phyloP scores from a whole-genome alignment of 2,888 invertebrate species.

The Plagiodera versicolora region DNA sequence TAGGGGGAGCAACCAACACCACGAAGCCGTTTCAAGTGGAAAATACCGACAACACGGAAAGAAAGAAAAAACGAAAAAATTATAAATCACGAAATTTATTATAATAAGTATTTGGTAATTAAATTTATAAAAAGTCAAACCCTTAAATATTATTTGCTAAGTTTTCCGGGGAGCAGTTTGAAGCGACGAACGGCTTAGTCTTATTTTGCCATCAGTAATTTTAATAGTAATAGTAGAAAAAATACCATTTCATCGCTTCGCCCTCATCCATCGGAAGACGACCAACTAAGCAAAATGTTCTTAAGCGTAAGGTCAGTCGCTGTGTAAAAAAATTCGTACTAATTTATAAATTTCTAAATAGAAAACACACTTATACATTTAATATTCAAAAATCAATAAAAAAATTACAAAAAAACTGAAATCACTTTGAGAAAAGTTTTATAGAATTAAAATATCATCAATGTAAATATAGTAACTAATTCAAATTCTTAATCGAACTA shows the following conservation, averaged over 20 bases:
- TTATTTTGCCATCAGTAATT: conserved; percentile 39
- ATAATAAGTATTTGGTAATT: conserved; percentile 57
- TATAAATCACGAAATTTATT: conserved; percentile 57
- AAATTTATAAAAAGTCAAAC: conserved; percentile 53
- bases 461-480: conserved; percentile 56
- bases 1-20: no score
- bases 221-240: conserved; percentile 38
- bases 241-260: conserved; percentile 38
- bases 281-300: conserved; percentile 45
- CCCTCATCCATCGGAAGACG: conserved; percentile 42
- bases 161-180: conserved; percentile 44
- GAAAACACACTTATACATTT: conserved; percentile 57
- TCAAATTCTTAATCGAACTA: conserved; percentile 55
- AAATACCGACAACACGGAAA: conserved; percentile 2
- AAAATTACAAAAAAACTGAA: conserved; percentile 50
- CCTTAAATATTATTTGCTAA: conserved; percentile 50
- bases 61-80: conserved; percentile 49
- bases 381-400: conserved; percentile 54
- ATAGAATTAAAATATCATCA: conserved; percentile 55
- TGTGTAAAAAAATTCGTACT: conserved; percentile 49
- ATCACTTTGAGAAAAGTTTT: conserved; percentile 51
- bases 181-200: conserved; percentile 47
- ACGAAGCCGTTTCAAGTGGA: conserved; percentile 38
- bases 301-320: conserved; percentile 50
- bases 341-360: conserved; percentile 56